Evolutionary conservation across 2,888 invertebrate species (phyloP).

Genomic region (Mesorhabditis spiculigera): DNA sequence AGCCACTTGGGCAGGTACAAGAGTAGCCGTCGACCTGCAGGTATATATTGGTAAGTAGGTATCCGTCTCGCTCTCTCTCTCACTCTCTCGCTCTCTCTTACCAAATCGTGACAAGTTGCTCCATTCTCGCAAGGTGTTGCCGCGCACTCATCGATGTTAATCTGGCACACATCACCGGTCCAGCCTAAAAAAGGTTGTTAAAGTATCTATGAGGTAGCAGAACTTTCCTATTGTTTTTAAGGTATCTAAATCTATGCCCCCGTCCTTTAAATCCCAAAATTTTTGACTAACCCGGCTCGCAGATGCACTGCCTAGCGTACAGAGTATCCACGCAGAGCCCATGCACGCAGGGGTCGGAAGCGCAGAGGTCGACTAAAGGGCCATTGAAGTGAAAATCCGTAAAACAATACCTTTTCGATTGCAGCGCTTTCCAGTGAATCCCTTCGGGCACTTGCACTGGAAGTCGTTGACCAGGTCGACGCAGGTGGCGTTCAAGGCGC

Average conservation of each 20-base stretch:
- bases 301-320: slow-evolving; percentile 66
- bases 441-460: slow-evolving; percentile 84
- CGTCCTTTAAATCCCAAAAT: too few species aligned
- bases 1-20: slow-evolving; percentile 88
- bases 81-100: slow-evolving; percentile 12
- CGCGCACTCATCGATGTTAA: slow-evolving; percentile 79
- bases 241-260: too few species aligned
- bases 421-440: slow-evolving; percentile 91
- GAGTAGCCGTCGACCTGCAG: slow-evolving; percentile 64
- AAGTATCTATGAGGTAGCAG: neutral
- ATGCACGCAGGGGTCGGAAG: slow-evolving; percentile 75
- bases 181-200: slow-evolving; percentile 16
- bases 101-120: slow-evolving; percentile 81
- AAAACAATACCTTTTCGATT: slow-evolving; percentile 72
- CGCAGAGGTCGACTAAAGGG: slow-evolving; percentile 74
- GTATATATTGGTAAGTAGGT: neutral
- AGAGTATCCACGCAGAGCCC: slow-evolving; percentile 83
- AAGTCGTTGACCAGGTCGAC: slow-evolving; percentile 92
- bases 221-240: too few species aligned
- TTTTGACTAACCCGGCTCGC: slow-evolving; percentile 18
- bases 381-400: neutral
- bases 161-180: slow-evolving; percentile 44
- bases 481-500: slow-evolving; percentile 80
- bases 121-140: slow-evolving; percentile 85
- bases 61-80: too few species aligned